Base-by-base conservation (phyloP, 2,797 vertebrate species). In the Acanthurus tractus region DNA sequence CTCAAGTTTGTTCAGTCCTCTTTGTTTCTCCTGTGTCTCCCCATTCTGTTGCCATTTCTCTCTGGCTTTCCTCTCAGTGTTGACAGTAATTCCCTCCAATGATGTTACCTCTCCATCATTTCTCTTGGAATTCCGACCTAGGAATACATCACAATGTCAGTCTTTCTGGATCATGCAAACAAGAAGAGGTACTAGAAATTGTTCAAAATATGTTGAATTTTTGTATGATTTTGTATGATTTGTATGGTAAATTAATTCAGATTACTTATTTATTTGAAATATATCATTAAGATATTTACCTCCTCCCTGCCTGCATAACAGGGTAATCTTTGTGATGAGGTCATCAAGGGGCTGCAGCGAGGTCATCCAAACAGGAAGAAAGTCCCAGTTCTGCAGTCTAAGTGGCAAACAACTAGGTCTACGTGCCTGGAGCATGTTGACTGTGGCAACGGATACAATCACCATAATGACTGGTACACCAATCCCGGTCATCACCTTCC, bases 321-420 rank as follows among this genome's bases (percentile, higher is more conserved):
- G 46, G 40, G 70, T 80, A 66, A 53, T 3, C n/a, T 13, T 46
- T 0, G 73, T 80, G 44, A 91, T 86, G 53, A 89, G 34, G 38
- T 84, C 50, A 63, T 88, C 85, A 20, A 89, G 66, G 12, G 85
- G 87, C 23, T 87, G 70, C 55, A 89, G 70, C 0, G 87, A 90
- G 22, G 70, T 86, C 73, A 86, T 79, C 83, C 85, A 86, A 42
- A 44, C 2, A 13, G 83, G 88, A 48, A 86, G 77, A 55, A 78
- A 85, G 23, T 71, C 73, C 88, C 85, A 90, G 63, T 59, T 85
- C 70, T 45, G 77, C 58, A 88, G 79, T 61, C 2, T 53, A 4
- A 2, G 15, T 5, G 86, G 86, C 64, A 89, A 79, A 74, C 46
- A 84, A 1, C 15, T 23, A 15, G 85, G 85, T 29, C 56, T 83